These are phyloP conservation scores for Silurus lanzhouensis DNA, from an alignment of 2,797 vertebrate genomes.

Conservation along the genomic window DNA sequence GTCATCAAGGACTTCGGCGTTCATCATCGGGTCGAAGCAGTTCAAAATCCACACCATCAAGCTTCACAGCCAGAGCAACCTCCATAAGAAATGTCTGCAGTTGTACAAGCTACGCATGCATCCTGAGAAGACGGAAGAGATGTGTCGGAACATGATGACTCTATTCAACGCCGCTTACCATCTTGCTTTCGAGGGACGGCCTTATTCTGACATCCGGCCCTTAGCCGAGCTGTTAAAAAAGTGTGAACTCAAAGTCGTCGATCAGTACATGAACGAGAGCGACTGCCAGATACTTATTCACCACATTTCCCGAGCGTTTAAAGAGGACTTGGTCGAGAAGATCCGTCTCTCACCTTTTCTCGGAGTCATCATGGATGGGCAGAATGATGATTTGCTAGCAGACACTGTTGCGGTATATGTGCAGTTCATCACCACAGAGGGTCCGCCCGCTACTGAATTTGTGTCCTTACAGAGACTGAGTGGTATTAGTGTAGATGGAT, in stretches of 20 bases:
- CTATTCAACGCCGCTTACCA: constrained; percentile 95
- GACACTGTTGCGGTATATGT: constrained; percentile 91
- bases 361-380: constrained; percentile 91
- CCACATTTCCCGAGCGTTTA: constrained; percentile 87
- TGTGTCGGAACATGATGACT: constrained; percentile 94
- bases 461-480: constrained; percentile 91
- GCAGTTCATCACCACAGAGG: constrained; percentile 88
- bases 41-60: constrained; percentile 99
- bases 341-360: constrained; percentile 91
- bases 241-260: constrained; percentile 95
- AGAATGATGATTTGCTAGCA: constrained; percentile 86
- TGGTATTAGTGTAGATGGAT: constrained; percentile 84
- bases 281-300: constrained; percentile 94
- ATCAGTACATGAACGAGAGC: constrained; percentile 96
- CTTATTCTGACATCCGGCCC: constrained; percentile 89
- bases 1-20: constrained; percentile 94
- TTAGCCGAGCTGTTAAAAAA: constrained; percentile 91
- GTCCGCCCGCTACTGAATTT: constrained; percentile 88
- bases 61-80: constrained; percentile 97
- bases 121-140: constrained; percentile 96
- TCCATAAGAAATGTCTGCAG: constrained; percentile 98
- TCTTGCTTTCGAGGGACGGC: constrained; percentile 88
- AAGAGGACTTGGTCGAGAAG: constrained; percentile 91
- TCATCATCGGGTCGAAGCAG: constrained; percentile 96
- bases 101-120: constrained; percentile 97